Conservation (phyloP, 2,113 vertebrate genomes). For the Platysteira castanea region DNA sequence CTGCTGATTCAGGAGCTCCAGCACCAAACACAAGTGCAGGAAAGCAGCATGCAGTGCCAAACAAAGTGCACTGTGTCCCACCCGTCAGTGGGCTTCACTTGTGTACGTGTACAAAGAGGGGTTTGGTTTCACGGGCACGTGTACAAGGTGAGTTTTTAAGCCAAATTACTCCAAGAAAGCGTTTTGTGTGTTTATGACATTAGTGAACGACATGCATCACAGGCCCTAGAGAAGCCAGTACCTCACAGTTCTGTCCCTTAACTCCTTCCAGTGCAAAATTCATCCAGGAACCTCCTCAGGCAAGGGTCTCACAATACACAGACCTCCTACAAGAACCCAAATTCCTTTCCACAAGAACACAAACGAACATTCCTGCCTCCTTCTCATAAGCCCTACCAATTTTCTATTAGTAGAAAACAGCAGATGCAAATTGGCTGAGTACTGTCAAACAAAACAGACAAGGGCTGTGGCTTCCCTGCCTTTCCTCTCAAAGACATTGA, state of each 20-base stretch:
- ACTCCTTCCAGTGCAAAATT: neutral
- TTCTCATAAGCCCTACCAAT: neutral
- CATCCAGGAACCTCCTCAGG: neutral
- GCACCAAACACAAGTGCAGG: neutral
- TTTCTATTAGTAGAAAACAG: neutral
- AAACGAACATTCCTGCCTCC: neutral
- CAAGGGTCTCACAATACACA: neutral
- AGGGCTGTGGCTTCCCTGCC: neutral
- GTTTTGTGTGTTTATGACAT: neutral
- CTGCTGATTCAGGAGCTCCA: neutral
- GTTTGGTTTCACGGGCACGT: neutral
- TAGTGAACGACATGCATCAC: neutral
- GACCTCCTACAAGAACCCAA: neutral
- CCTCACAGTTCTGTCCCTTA: neutral
- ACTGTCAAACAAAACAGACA: neutral
- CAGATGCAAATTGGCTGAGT: neutral
- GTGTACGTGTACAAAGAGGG: accelerated
- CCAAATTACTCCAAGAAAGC: neutral
- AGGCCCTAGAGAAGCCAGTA: neutral
- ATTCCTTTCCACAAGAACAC: neutral
- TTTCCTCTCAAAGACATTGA: neutral
- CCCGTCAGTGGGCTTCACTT: neutral
- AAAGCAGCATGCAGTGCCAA: neutral
- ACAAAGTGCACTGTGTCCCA: neutral
- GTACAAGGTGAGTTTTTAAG: neutral